Evolutionary conservation across 2,797 vertebrate genomes (phyloP), one percentile per base, ranked within the genome.

Genomic region (Coluber constrictor): DNA sequence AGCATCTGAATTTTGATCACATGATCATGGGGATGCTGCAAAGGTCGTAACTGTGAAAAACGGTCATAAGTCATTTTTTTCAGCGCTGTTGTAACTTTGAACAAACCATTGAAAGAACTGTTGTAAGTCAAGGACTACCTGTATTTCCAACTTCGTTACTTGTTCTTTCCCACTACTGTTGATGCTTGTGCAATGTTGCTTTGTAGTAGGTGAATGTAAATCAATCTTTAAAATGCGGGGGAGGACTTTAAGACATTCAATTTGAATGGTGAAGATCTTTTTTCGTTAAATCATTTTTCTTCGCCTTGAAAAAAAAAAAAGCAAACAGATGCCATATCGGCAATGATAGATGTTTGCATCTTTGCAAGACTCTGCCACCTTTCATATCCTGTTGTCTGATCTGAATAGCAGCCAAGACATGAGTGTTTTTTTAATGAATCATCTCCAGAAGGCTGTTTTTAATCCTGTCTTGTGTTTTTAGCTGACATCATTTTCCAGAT

Each of bases 181-280:
- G 32, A 95, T 47, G 91, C n/a, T 92, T 94, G 63, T 60, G 2
- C 43, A 92, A 12, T 66, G 90, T 54, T 74, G 87, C 93, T 92
- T 92, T 87, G 29, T 20, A 32, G 55, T 20, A 23, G 5, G 20
- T 57, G 37, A 25, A 88, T 57, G 20, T 88, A 59, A 20, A 13
- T 56, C 37, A 88, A 13, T 88, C 87, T 57, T 59, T 88, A 37
- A 59, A 37, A 59, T 59, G 56, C 20, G n/a, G 54, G 54, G 47
- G 74, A 47, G 16, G 91, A 51, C 89, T 47, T 92, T 51, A 93
- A 56, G 11, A 94, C 93, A 66, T 91, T 32, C 0, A 0, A 23
- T 95, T 59, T 20, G 92, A 92, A 83, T 93, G 87, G 86, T 91
- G 92, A 94, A 92, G 86, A 3, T 57, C 86, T 43, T 79, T 23